Conservation (phyloP, 2,888 invertebrate genomes). For the Stenichneumon culpator region DNA sequence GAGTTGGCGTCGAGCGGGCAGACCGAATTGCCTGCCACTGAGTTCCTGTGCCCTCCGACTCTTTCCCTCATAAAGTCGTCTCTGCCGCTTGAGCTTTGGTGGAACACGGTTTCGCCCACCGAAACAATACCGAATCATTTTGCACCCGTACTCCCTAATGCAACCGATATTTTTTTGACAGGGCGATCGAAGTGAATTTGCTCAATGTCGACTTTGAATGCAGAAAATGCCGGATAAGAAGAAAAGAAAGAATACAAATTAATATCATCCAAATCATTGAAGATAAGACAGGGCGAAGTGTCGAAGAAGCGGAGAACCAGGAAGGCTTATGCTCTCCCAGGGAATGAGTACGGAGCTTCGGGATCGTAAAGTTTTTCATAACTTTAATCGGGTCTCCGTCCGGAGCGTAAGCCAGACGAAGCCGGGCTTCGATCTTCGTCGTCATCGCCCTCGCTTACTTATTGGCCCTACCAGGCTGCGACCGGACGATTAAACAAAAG, state of each 20-base stretch:
- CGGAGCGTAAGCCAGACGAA: conserved; percentile 4
- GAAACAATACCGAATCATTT: neutral
- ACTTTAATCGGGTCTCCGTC: conserved; percentile 76
- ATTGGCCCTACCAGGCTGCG: conserved; percentile 37
- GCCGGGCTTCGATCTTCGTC: conserved; percentile 11
- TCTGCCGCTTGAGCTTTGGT: neutral
- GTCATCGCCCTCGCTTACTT: conserved; percentile 14
- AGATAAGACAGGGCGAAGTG: conserved; percentile 21
- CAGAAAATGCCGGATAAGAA: neutral
- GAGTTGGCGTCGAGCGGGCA: conserved; percentile 8
- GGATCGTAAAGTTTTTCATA: conserved; percentile 76
- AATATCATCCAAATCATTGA: too few relatives aligned
- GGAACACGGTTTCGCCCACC: neutral
- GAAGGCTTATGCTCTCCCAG: conserved; percentile 13
- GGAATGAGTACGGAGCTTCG: conserved; percentile 9
- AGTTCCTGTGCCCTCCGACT: neutral
- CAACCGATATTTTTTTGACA: neutral
- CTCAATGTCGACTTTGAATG: neutral
- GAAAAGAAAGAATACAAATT: neutral
- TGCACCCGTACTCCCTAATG: neutral
- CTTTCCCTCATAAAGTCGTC: neutral
- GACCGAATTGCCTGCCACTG: conserved; percentile 34
- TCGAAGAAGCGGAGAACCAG: conserved; percentile 32
- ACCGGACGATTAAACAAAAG: conserved; percentile 42
- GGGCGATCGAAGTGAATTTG: neutral